Evolutionary conservation across 2,797 vertebrate genomes (phyloP), one percentile per base, ranked within the genome.

Genomic region (Sardinella longiceps): DNA sequence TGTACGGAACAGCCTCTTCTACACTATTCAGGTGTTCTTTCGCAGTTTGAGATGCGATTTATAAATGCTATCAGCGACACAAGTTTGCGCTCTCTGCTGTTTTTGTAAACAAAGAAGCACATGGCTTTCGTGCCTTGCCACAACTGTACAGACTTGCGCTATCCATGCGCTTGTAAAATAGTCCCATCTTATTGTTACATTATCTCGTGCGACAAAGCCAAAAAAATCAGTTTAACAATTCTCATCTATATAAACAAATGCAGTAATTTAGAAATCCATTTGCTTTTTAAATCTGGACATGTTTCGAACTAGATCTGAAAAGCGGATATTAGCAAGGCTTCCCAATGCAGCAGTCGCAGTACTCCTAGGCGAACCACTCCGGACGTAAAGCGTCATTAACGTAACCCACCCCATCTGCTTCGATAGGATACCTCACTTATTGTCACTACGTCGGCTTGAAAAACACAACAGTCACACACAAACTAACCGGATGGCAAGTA

Each of bases 81-180:
- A 86, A 89, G 91, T 92, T 90, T 90, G 80, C 87, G 85, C 91
- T 90, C 90, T 90, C 93, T 90, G 94, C 95, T 96, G 94, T 96
- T 96, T 93, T 97, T 96, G 97, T 97, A 97, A 97, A 97, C 97
- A 97, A 97, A 97, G 96, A 93, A 97, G 96, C 97, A 97, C 97
- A 96, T 97, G 97, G 96, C 95, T 93, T 91, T 91, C 87, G 89
- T 89, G 91, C 91, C 94, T 89, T 81, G 89, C 91, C 85, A 95
- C 93, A 84, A 7, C 37, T 1, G 5, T 60, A 87, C 94, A 85
- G 91, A 90, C 92, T 83, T 92, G 91, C 90, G 92, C 93, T 37
- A 82, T 58, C 5, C 92, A 48, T 91, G 90, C 93, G 92, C 94
- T 33, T 56, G 23, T 6, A 12, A 89, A 92, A 30, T 93, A 95